These are phyloP conservation scores for Onychostoma macrolepis DNA, from an alignment of 2,113 vertebrate genomes.

Conservation along the genomic window DNA sequence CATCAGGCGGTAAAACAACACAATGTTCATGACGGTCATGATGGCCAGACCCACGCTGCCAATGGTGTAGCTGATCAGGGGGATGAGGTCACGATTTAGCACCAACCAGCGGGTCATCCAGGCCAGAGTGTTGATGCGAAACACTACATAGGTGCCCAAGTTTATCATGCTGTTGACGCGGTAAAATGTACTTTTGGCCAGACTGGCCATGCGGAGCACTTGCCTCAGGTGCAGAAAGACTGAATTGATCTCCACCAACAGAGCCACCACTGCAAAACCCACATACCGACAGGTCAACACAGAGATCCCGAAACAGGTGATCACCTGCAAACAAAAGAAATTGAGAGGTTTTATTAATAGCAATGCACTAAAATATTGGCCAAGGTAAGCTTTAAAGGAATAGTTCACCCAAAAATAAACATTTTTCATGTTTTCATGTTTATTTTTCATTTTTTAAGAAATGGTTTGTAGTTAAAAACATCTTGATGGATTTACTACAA, in stretches of 20 bases:
- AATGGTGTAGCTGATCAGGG: slow-evolving; percentile 78
- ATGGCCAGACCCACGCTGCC: slow-evolving; percentile 85
- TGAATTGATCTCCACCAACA: slow-evolving; percentile 93
- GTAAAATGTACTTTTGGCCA: slow-evolving; percentile 73
- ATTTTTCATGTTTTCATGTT: too few relatives aligned
- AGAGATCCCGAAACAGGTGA: slow-evolving; percentile 84
- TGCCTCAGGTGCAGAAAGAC: slow-evolving; percentile 87
- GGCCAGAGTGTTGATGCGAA: slow-evolving; percentile 87
- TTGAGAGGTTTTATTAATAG: neutral
- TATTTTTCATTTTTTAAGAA: neutral
- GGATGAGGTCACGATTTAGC: slow-evolving; percentile 80
- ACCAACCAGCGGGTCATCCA: slow-evolving; percentile 94
- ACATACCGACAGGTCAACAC: slow-evolving; percentile 80
- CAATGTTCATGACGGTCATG: slow-evolving; percentile 85
- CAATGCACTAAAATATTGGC: neutral
- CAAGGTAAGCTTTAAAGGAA: neutral
- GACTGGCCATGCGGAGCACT: slow-evolving; percentile 83
- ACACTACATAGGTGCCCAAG: slow-evolving; percentile 87
- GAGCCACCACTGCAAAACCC: slow-evolving; percentile 86
- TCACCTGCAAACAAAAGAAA: slow-evolving; percentile 75
- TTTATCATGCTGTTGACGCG: slow-evolving; percentile 86
- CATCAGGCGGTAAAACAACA: slow-evolving; percentile 82
- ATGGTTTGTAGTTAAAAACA: neutral
- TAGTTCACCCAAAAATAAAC: too few relatives aligned
- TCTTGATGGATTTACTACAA: neutral